Evolutionary conservation across 2,113 vertebrate species (phyloP).

Genomic region (Mobula birostris): DNA sequence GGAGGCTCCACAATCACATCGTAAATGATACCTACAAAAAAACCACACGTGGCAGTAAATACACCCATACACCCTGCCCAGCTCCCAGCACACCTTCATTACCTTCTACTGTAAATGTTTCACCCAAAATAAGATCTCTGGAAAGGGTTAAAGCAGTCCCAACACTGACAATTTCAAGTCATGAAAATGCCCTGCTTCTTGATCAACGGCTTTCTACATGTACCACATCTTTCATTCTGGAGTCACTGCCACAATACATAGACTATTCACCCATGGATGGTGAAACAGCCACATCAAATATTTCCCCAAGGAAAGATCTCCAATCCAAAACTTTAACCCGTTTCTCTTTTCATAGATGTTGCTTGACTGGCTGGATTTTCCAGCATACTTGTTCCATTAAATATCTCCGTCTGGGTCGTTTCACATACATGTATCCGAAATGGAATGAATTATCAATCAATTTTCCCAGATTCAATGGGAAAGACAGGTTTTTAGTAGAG

Average conservation of each 20-base stretch:
- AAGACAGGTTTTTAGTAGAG: background rate
- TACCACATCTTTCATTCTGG: background rate
- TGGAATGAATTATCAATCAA: background rate
- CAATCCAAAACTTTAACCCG: no score
- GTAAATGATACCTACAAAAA: constrained; percentile 82
- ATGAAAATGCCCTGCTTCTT: background rate
- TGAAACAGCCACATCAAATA: background rate
- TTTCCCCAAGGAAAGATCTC: no score
- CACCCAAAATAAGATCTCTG: background rate
- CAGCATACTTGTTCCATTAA: no score
- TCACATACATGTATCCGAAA: no score
- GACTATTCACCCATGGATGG: background rate
- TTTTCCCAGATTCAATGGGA: background rate
- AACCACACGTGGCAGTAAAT: background rate
- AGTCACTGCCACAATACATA: background rate
- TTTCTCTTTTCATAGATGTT: no score
- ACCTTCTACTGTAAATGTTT: background rate
- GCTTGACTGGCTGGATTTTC: no score
- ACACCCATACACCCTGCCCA: background rate
- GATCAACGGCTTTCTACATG: background rate
- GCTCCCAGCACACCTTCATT: background rate
- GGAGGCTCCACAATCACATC: constrained; percentile 98
- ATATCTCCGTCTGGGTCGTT: no score
- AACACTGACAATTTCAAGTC: background rate
- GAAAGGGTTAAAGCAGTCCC: background rate